A percentile compares a stretch with the other conserved stretches of the same genome.
phyloP scores from a whole-genome alignment of 2,888 invertebrate species.

The Pseudococcus viburni region DNA sequence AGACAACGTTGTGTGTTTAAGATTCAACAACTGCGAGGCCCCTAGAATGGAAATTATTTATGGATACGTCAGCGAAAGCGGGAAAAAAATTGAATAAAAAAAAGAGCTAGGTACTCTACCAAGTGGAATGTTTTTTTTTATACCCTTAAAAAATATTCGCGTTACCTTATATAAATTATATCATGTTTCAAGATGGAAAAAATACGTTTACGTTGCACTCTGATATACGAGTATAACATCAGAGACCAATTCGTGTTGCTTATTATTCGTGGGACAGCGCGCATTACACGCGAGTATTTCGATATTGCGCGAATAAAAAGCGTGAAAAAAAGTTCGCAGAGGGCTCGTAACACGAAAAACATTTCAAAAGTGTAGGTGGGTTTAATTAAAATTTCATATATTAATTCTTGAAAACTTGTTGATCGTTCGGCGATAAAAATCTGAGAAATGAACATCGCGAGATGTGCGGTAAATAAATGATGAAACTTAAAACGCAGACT shows the following conservation, averaged over 20 bases:
- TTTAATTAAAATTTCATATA: slow-evolving; percentile 55
- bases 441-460: slow-evolving; percentile 43
- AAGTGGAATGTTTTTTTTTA: neutral
- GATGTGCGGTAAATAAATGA: slow-evolving; percentile 53
- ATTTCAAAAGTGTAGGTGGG: slow-evolving; percentile 32
- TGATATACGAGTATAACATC: neutral
- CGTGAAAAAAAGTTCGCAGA: neutral
- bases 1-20: slow-evolving; percentile 23
- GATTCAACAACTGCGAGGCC: neutral
- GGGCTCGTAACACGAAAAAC: neutral
- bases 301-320: neutral
- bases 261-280: neutral
- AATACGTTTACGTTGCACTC: neutral
- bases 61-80: neutral
- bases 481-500: slow-evolving; percentile 48
- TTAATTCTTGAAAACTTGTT: slow-evolving; percentile 54
- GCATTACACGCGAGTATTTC: neutral
- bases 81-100: slow-evolving; percentile 18
- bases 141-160: neutral
- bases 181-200: neutral
- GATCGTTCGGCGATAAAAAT: slow-evolving; percentile 50
- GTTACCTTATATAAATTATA: neutral
- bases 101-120: neutral
- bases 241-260: slow-evolving; percentile 2
- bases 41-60: slow-evolving; percentile 2